Evolutionary conservation across 2,888 invertebrate genomes (phyloP).

Genomic region (Formica aserva): DNA sequence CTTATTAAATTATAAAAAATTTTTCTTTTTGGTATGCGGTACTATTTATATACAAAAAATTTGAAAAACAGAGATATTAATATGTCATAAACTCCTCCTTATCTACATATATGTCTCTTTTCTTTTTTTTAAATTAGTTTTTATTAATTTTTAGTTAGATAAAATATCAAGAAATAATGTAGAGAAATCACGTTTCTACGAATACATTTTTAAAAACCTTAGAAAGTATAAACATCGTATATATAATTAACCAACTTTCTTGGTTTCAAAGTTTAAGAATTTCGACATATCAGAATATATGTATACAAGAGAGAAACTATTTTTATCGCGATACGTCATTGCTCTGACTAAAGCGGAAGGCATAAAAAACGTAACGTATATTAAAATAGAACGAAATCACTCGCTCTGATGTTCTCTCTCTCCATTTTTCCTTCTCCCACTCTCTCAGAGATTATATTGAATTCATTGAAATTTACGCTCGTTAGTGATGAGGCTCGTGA

Average conservation of each 20-base stretch:
- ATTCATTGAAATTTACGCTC: constrained; percentile 42
- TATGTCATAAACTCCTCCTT: not conserved
- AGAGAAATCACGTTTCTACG: not conserved
- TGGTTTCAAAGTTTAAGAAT: not conserved
- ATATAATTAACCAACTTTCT: not conserved
- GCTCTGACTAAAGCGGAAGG: constrained; percentile 32
- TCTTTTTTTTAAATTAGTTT: not conserved
- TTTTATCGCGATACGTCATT: constrained; percentile 27
- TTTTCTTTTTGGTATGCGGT: not conserved
- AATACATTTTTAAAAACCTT: not conserved
- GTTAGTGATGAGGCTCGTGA: constrained; percentile 27
- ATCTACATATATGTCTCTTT: not conserved
- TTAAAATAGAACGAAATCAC: constrained; percentile 39
- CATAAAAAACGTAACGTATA: constrained; percentile 15
- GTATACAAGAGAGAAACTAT: not conserved
- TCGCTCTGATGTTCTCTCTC: constrained; percentile 1
- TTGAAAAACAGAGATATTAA: not conserved
- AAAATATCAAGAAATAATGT: not conserved
- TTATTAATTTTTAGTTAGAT: not conserved
- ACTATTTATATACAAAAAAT: not conserved
- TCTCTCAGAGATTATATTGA: constrained; percentile 33
- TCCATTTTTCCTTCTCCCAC: constrained; percentile 19
- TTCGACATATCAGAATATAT: constrained; percentile 10
- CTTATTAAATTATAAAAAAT: not conserved
- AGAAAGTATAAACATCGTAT: not conserved